These are phyloP conservation scores for Chlorospingus flavigularis DNA, from an alignment of 2,797 vertebrate species.

Conservation along the genomic window DNA sequence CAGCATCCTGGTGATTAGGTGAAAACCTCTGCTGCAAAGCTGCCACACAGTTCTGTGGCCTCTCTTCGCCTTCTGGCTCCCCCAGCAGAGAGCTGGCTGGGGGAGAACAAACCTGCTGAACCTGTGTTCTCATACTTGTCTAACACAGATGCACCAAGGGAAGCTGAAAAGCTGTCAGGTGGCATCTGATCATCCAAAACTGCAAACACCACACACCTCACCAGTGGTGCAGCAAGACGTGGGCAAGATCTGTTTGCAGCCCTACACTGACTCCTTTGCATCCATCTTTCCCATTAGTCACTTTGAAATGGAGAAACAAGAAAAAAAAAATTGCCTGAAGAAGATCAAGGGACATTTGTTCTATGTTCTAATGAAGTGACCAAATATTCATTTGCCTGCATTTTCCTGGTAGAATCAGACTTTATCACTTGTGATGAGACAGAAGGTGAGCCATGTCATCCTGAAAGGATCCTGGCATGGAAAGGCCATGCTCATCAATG, in stretches of 20 bases:
- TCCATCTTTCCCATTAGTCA: not conserved
- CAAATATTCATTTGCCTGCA: not conserved
- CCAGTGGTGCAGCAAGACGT: fast-evolving
- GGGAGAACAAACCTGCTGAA: not conserved
- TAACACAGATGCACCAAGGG: no score
- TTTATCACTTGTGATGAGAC: not conserved
- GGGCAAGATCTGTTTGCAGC: not conserved
- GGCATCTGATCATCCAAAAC: no score
- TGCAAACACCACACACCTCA: not conserved
- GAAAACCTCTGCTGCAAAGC: not conserved
- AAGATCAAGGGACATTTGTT: not conserved
- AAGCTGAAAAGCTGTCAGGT: no score
- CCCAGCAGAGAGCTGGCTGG: not conserved
- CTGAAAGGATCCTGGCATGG: not conserved
- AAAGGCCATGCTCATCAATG: not conserved
- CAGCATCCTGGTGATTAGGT: not conserved
- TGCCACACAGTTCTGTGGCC: not conserved
- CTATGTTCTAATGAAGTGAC: not conserved
- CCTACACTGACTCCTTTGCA: not conserved
- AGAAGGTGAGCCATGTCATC: not conserved
- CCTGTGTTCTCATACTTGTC: no score
- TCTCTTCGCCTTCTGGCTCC: not conserved
- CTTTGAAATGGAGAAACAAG: not conserved
- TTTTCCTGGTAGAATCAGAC: not conserved
- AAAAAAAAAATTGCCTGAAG: not conserved